Evolutionary conservation across 2,113 vertebrate species (phyloP), one percentile per base, ranked within the genome.

Genomic region (Progne subis): DNA sequence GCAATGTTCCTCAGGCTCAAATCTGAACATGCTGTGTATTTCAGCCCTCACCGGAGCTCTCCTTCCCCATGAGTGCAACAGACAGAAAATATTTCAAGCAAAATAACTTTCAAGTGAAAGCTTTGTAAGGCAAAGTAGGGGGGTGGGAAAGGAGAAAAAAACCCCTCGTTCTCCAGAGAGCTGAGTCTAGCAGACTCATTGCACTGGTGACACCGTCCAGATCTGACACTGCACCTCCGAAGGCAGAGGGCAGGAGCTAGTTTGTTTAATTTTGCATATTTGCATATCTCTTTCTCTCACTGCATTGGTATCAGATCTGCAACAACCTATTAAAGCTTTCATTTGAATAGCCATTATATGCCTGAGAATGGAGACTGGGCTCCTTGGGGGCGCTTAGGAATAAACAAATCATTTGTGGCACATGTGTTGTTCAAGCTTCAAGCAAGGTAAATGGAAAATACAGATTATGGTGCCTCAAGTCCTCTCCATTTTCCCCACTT

Each of bases 391-490:
- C 0, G 2, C 29, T 55, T 52, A 91, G 86, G 74, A 94, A 92
- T 94, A 97, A 96, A 86, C 80, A 83, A 95, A 90, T 94, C 50
- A 96, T 97, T 94, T 91, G 77, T 95, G 95, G 95, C 94, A 89
- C 83, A 85, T 81, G 89, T 88, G 71, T 92, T 92, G 64, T 79
- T 92, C 79, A 70, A 89, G 64, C 93, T 94, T 95, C 88, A 75
- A 95, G 95, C 63, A 94, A 96, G 92, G 94, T 91, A 96, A 97
- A 95, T 88, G 92, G 81, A 94, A 96, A 95, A 96, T 67, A 95
- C 82, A 94, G 95, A 96, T 94, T 95, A 94, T 59, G 93, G 93
- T 94, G 92, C 72, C 90, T 95, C 90, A 95, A 96, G 92, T 89
- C 90, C 90, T 97, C 96, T 95, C 72, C 79, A 88, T 95, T 96